Evolutionary conservation across 2,888 invertebrate species (phyloP).

Genomic region (Catocala nupta): DNA sequence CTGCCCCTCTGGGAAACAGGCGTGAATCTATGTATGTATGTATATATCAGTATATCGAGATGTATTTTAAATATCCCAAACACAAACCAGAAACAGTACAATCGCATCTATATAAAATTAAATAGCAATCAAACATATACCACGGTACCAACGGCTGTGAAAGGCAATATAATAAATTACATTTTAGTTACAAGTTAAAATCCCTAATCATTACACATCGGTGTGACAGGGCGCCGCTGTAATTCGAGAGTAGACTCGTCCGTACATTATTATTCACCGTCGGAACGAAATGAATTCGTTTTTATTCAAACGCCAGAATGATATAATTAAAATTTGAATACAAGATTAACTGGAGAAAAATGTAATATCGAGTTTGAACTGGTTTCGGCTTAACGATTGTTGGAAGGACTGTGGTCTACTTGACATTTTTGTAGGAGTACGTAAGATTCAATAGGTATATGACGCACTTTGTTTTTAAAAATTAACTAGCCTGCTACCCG

Average conservation of each 20-base stretch:
- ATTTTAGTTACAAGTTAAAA: not conserved
- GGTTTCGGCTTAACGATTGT: conserved; percentile 26
- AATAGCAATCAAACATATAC: too few species aligned
- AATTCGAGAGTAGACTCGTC: conserved; percentile 67
- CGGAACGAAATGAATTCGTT: conserved; percentile 81
- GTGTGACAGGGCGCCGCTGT: conserved; percentile 63
- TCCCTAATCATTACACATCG: conserved; percentile 59
- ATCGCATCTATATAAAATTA: too few species aligned
- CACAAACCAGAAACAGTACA: too few species aligned
- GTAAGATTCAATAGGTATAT: too few species aligned
- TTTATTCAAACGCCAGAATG: conserved; percentile 85
- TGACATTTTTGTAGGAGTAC: not conserved
- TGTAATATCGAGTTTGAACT: conserved; percentile 72
- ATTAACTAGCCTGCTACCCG: too few species aligned
- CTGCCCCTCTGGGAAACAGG: too few species aligned
- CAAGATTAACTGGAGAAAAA: conserved; percentile 83
- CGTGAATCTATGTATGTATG: too few species aligned
- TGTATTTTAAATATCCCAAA: too few species aligned
- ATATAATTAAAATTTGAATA: conserved; percentile 87
- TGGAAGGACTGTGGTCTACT: conserved; percentile 2
- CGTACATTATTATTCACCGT: conserved; percentile 82
- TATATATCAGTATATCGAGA: too few species aligned
- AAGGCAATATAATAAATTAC: not conserved
- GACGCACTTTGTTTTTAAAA: too few species aligned
- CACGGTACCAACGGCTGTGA: too few species aligned